These are phyloP conservation scores for Mormyrus proboscirostris DNA, from an alignment of 2,797 vertebrate genomes.

Conservation along the genomic window DNA sequence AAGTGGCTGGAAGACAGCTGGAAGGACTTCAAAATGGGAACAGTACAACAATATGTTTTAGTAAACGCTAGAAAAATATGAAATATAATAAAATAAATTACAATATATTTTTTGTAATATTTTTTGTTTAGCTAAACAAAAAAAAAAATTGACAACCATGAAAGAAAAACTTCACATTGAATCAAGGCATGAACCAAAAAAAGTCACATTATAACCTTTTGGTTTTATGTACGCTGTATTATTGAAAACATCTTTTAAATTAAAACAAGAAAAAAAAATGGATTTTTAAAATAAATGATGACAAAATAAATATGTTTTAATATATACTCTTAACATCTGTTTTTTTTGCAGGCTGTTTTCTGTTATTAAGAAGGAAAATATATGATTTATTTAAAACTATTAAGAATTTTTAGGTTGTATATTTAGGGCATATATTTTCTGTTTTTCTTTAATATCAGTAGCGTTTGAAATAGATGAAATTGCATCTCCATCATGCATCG, in stretches of 20 bases:
- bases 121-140: neutral
- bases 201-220: neutral
- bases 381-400: neutral
- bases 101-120: neutral
- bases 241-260: neutral
- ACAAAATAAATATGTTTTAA: neutral
- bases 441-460: neutral
- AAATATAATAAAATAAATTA: neutral
- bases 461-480: neutral
- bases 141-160: neutral
- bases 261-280: neutral
- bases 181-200: neutral
- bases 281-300: neutral
- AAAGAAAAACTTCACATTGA: neutral
- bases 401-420: neutral
- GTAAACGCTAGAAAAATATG: neutral
- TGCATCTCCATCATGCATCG: neutral
- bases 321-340: neutral
- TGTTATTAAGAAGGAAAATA: neutral
- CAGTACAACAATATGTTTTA: neutral
- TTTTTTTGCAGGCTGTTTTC: neutral
- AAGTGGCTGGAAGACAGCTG: neutral
- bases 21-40: neutral
- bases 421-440: neutral
- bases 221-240: neutral